phyloP scores from a whole-genome alignment of 2,797 vertebrate species.

The Ispidina picta region DNA sequence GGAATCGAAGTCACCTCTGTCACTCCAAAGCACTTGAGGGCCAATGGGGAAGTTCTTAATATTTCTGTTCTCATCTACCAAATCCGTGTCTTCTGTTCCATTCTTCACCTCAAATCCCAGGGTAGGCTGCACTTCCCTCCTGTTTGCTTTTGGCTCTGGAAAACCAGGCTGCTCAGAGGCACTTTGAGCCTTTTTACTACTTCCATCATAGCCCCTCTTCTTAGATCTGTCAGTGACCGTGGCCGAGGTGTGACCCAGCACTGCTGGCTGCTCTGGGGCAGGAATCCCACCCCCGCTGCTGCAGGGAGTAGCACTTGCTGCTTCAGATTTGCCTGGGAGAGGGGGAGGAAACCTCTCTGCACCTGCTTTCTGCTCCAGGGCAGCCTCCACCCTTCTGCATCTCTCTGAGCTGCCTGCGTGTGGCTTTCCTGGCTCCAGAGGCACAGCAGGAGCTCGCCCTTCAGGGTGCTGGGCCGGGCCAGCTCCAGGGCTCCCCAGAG shows the following conservation, averaged over 20 bases:
- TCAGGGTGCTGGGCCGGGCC: neutral
- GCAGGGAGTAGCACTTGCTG: neutral
- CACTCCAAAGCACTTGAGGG: neutral
- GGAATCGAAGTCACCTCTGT: neutral
- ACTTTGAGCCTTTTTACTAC: constrained; percentile 22
- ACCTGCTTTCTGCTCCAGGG: neutral
- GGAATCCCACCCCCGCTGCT: neutral
- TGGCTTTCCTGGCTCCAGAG: neutral
- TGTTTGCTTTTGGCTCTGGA: neutral
- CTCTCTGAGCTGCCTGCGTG: neutral
- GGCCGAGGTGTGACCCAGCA: neutral
- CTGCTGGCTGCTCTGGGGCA: neutral
- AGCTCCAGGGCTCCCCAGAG: neutral
- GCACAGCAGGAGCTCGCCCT: neutral
- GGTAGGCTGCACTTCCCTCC: neutral
- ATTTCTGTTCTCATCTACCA: constrained; percentile 76
- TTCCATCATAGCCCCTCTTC: constrained; percentile 51
- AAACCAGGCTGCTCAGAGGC: constrained; percentile 3
- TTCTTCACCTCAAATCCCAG: neutral
- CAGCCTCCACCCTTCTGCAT: neutral
- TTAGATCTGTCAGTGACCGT: neutral
- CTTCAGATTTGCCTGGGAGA: neutral
- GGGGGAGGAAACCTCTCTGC: neutral
- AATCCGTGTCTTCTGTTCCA: neutral
- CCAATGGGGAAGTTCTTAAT: constrained; percentile 47